Evolutionary conservation across 2,113 vertebrate genomes (phyloP).

Genomic region (Daubentonia madagascariensis): DNA sequence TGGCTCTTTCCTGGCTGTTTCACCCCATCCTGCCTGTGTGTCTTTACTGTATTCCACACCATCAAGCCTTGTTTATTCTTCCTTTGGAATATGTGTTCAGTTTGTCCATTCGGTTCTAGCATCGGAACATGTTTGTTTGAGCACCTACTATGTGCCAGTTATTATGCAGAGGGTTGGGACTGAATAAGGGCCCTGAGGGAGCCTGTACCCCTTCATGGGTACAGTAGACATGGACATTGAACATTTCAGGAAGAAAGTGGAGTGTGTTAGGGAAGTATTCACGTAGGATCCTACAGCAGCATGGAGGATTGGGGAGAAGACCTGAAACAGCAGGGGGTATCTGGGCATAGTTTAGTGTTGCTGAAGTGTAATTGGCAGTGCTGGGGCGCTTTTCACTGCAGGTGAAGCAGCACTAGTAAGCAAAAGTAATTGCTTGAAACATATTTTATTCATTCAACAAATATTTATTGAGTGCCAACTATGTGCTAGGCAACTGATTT

Average conservation of each 20-base stretch:
- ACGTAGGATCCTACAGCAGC: not conserved
- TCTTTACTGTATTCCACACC: not conserved
- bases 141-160: not conserved
- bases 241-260: not conserved
- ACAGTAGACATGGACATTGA: not conserved
- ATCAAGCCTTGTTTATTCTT: not conserved
- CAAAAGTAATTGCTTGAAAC: not conserved
- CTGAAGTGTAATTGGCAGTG: not conserved
- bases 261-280: not conserved
- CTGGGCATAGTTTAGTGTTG: not conserved
- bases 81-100: not conserved
- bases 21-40: not conserved
- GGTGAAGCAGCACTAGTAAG: not conserved
- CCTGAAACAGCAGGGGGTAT: no score
- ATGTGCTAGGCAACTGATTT: not conserved
- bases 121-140: not conserved
- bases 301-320: not conserved
- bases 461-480: not conserved
- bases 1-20: not conserved
- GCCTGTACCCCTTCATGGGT: not conserved
- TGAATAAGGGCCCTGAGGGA: not conserved
- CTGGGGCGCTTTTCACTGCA: not conserved
- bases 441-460: not conserved
- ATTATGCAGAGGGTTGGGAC: not conserved
- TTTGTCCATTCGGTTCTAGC: not conserved